Conservation (phyloP, 2,888 invertebrate species). For the Trachelus iudaicus region DNA sequence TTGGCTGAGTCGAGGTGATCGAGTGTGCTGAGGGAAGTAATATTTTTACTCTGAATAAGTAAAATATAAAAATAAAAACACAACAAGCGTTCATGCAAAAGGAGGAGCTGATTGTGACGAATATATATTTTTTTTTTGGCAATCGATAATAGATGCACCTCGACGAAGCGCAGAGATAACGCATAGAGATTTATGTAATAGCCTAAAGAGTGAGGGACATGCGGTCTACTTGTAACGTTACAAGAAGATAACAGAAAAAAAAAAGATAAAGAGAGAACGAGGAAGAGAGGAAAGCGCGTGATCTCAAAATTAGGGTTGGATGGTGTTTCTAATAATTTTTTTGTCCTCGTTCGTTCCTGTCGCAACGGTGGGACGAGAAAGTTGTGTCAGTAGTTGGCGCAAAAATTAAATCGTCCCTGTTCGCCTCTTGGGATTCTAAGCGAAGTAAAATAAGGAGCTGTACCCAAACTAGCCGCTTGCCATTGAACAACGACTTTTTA, state of each 20-base stretch:
- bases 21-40: not conserved
- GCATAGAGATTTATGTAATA: slow-evolving; percentile 11
- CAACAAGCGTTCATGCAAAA: not conserved
- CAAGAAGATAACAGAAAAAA: not conserved
- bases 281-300: slow-evolving; percentile 34
- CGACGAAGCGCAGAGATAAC: slow-evolving; percentile 1
- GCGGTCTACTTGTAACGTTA: not conserved
- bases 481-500: slow-evolving; percentile 27
- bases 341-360: not conserved
- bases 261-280: slow-evolving; percentile 3
- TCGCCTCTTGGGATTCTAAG: not conserved
- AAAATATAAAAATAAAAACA: not conserved
- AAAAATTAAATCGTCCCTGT: not conserved
- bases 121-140: not conserved
- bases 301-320: slow-evolving; percentile 38
- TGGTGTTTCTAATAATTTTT: not conserved
- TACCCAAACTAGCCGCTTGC: slow-evolving; percentile 21
- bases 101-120: not conserved
- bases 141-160: slow-evolving; percentile 1
- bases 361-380: not conserved
- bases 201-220: not conserved
- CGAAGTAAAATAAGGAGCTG: not conserved
- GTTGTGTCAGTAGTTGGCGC: not conserved
- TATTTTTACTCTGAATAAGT: not conserved
- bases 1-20: not conserved